Base-by-base conservation (phyloP, 92 coral and sea anemone genomes). In the Palythoa grandiflora region DNA sequence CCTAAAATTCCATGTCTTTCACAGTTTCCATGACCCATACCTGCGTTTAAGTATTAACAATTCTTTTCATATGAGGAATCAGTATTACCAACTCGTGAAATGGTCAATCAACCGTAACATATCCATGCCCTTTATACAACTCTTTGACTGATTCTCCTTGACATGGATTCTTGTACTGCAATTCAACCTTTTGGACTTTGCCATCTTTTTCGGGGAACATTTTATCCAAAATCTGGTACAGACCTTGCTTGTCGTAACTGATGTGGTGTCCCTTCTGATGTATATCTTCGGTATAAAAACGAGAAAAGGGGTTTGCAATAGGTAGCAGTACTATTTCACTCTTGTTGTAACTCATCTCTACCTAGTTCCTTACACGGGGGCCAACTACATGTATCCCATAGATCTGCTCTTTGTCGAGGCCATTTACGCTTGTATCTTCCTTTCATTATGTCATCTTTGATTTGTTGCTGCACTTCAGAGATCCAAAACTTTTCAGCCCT, bases 341-440 rank as follows among this genome's bases (percentile, higher is more conserved):
- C 38, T 91, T 78, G 71, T 91, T 68, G 40, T 81, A 91, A 74
- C 88, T 87, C 83, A 76, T 68, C 52, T 91, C 88, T 50, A 81
- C 19, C 91, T 85, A 80, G 63, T 61, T 57, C 73, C 38, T 16
- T 12, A 50, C 80, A 50, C 91, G 81, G 7, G 75, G 88, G 19
- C 93, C 87, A 14, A 87, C 93, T 28, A 91, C 91, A 57, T 37
- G 55, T 59, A 91, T 87, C 54, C 91, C 91, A 47, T 28, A 28
- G 28, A 28, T 91, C 80, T 21, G 73, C 86, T 53, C 77, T 71
- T 51, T 38, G 79, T 44, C 57, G 17, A 37, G 88, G 90, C 53
- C 79, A 77, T 39, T 68, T 57, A 19, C 87, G 61, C 68, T 66
- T 79, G 88, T 44, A 88, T 77, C 77, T 71, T 78, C 87, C 87